These are phyloP conservation scores for Sinodicranocentrus sp. DNA, from an alignment of 2,888 invertebrate species.

Conservation along the genomic window DNA sequence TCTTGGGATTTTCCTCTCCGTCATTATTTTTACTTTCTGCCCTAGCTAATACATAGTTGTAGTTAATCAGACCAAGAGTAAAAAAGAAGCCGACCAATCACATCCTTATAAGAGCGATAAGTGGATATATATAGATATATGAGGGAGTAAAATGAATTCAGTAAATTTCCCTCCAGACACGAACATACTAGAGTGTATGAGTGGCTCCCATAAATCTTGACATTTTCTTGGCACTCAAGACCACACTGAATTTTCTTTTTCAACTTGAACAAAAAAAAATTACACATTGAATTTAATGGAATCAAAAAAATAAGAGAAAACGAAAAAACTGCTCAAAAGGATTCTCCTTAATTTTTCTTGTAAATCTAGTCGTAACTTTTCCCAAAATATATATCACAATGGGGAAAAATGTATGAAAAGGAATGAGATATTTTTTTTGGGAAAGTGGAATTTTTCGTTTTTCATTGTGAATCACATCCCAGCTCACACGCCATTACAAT, in stretches of 20 bases:
- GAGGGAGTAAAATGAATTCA: slow-evolving; percentile 12
- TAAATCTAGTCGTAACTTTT: neutral
- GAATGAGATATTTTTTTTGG: neutral
- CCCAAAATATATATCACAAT: too few relatives aligned
- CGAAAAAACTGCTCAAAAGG: too few relatives aligned
- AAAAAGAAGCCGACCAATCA: slow-evolving; percentile 16
- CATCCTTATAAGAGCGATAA: neutral
- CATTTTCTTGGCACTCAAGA: neutral
- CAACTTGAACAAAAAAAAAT: too few relatives aligned
- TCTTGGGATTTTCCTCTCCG: too few relatives aligned
- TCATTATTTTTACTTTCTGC: slow-evolving; percentile 3
- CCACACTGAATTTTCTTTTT: too few relatives aligned
- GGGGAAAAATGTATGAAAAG: too few relatives aligned
- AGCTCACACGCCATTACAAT: neutral
- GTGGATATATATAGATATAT: neutral
- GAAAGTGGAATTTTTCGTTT: neutral
- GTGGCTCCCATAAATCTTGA: neutral
- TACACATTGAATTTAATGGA: neutral
- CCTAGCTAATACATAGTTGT: slow-evolving; percentile 2
- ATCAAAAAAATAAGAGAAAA: slow-evolving; percentile 1
- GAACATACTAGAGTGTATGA: neutral
- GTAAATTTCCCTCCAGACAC: slow-evolving; percentile 19
- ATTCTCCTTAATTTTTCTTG: neutral
- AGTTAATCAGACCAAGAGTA: slow-evolving; percentile 20
- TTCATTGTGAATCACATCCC: neutral